Base-by-base conservation (phyloP, 2,888 invertebrate species). In the Microctonus brassicae region DNA sequence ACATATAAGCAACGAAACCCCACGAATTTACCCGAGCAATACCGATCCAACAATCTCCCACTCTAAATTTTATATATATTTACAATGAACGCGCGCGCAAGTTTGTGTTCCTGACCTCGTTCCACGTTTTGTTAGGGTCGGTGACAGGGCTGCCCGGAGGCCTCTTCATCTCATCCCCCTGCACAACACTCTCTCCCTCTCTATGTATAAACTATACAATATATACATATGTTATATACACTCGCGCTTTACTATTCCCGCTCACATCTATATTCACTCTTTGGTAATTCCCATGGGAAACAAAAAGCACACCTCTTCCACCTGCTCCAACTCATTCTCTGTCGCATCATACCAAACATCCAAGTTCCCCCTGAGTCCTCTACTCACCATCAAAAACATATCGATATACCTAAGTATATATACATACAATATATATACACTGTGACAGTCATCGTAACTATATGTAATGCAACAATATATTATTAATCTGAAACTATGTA, bases 91-190 rank as follows among this genome's bases (percentile, higher is more conserved):
- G 17, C 47, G 47, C 47, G 47, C 47, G 47, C 17, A 17, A 47
- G 47, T 47, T 52, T 71, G 78, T 81, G 83, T 83, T 81, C 83
- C 84, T 84, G 84, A 84, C 85, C 85, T 83, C 84, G 77, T 84
- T 84, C 81, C 80, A 79, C 77, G 78, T 80, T 81, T 82, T 81
- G 79, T 81, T 81, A 82, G 82, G 84, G 82, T 82, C 83, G 83
- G 81, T 83, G 83, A 83, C 84, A 81, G 80, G 79, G 79, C 57
- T 72, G 73, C 73, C 73, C 64, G 66, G 69, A 71, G 68, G 72
- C 76, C 63, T 63, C 63, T 68, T 36, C 57, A 13, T n/a, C 53
- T 36, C 29, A 22, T 64, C 26, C 55, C 52, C 13, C 52, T 20
- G 53, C 52, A 20, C n/a, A n/a, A n/a, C n/a, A n/a, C 17, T 39